These are phyloP conservation scores for Apistogramma diplotaenia DNA, from an alignment of 2,113 vertebrate genomes.

Conservation along the genomic window DNA sequence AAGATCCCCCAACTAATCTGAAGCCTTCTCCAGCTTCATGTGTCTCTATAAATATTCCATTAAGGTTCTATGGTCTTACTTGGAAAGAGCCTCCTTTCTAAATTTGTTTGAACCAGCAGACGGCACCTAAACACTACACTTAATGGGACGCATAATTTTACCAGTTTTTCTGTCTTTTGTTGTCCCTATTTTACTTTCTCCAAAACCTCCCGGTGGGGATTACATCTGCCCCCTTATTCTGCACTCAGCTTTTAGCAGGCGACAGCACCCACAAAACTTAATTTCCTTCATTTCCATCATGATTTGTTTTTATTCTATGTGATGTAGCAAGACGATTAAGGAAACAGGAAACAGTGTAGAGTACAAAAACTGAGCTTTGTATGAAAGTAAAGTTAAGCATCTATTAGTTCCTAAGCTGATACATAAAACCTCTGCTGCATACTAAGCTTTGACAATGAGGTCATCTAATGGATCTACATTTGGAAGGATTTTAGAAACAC, in stretches of 20 bases:
- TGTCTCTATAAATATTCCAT: not conserved
- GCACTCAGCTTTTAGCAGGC: constrained; percentile 38
- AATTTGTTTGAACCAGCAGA: not conserved
- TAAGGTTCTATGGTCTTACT: not conserved
- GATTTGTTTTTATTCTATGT: constrained; percentile 31
- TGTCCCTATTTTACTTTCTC: constrained; percentile 16
- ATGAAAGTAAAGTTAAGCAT: not conserved
- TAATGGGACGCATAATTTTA: not conserved
- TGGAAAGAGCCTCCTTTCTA: not conserved
- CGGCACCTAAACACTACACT: not conserved
- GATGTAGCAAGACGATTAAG: constrained; percentile 8
- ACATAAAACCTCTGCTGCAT: not conserved
- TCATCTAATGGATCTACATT: not conserved
- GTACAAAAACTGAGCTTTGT: not conserved
- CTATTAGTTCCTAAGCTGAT: not conserved
- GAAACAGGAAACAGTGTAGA: not conserved
- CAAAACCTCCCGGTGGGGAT: constrained; percentile 23
- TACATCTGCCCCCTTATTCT: constrained; percentile 5
- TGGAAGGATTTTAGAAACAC: not conserved
- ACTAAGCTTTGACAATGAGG: not conserved
- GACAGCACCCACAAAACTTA: constrained; percentile 24
- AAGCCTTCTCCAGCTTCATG: not conserved
- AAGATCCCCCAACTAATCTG: not conserved
- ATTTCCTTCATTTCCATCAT: constrained; percentile 46
- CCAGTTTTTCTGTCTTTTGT: not conserved